Evolutionary conservation across 2,797 vertebrate genomes (phyloP).

Genomic region (Ctenosaura bakeri): DNA sequence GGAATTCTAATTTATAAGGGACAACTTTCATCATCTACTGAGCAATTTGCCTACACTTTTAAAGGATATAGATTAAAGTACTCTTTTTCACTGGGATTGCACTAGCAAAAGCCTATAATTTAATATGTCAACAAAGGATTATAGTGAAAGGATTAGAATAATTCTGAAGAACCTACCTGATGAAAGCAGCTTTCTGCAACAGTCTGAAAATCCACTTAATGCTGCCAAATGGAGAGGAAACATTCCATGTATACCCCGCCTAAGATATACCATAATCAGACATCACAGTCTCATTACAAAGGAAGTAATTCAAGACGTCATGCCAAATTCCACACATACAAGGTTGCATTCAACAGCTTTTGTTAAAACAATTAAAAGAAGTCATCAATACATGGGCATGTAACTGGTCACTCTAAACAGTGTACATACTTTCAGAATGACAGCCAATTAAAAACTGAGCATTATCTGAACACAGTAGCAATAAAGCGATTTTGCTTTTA

Average conservation of each 20-base stretch:
- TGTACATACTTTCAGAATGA: conserved; percentile 30
- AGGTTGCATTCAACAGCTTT: conserved; percentile 44
- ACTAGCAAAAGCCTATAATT: not conserved
- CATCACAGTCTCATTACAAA: conserved; percentile 72
- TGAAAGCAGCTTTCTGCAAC: conserved; percentile 97
- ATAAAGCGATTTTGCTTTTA: not conserved
- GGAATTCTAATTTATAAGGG: not conserved
- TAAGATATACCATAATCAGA: conserved; percentile 81
- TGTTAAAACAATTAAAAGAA: conserved; percentile 32
- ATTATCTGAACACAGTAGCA: not conserved
- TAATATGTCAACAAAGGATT: conserved; percentile 26
- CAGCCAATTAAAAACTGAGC: conserved; percentile 2
- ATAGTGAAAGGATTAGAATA: not conserved
- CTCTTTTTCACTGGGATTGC: not conserved
- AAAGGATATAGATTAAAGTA: conserved; percentile 2
- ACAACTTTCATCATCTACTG: not conserved
- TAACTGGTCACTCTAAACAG: conserved; percentile 24
- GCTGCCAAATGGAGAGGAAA: conserved; percentile 98
- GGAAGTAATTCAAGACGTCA: conserved; percentile 61
- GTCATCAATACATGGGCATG: not conserved
- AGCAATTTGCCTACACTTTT: not conserved
- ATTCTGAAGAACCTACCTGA: conserved; percentile 84
- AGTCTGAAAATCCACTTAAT: conserved; percentile 98
- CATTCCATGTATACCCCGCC: conserved; percentile 97
- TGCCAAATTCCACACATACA: conserved; percentile 29